Evolutionary conservation across 2,888 invertebrate species (phyloP), one percentile per base, ranked within the genome.

Genomic region (Marronus borbonicus): DNA sequence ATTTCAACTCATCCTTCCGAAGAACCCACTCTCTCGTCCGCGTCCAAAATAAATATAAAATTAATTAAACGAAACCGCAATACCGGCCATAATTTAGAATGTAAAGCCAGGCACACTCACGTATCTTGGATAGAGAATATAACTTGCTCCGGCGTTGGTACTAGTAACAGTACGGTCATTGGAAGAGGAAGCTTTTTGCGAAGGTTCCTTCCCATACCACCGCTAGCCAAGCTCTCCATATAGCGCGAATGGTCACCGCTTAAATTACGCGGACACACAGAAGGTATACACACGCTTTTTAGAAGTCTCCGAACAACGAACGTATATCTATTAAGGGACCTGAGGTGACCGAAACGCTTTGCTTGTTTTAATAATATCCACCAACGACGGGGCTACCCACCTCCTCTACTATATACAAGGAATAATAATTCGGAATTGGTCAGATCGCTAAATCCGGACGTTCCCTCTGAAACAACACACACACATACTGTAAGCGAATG

Each of bases 371-470:
- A 85, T 85, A 86, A 85, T 85, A 85, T 86, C 85, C 76, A 80
- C 69, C 70, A 55, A 20, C 17, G 55, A 65, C 68, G 50, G 31
- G 5, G 50, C 50, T 20, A 28, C 68, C 68, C 24, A 28, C 68
- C 68, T 50, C 72, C 44, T 44, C 72, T 72, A 74, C 60, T 60
- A 74, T 60, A 74, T 81, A 85, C 84, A 83, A 84, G 84, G 88
- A 87, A 88, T 87, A 87, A 87, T 86, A 88, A 88, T 88, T 86
- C 72, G 86, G 86, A 85, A 85, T 85, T 84, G 86, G 85, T 86
- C 84, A 84, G 83, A 82, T 82, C 81, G 74, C 79, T 80, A 85
- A 85, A 86, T 85, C 84, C 85, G 81, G 17, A 44, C 49, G 44
- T 74, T 82, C 82, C 80, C 80, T 78, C 64, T 49, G 75, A 68